A percentile compares a stretch with the other conserved stretches of the same genome.
These are phyloP conservation scores for Euleptes europaea DNA, from an alignment of 2,113 vertebrate species.

Conservation along the genomic window DNA sequence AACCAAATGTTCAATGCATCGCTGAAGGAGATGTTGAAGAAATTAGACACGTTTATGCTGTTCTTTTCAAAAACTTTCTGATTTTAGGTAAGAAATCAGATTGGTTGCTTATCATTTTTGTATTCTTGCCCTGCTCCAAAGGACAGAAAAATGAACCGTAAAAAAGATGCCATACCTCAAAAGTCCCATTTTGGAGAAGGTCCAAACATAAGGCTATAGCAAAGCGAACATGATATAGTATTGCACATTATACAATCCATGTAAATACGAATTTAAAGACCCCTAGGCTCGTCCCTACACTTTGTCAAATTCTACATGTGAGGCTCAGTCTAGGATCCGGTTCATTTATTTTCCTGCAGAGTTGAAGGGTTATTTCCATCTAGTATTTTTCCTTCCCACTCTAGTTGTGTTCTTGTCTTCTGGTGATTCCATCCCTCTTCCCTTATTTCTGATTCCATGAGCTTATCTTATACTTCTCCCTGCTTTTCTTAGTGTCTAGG, in stretches of 20 bases:
- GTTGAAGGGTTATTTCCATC: not conserved
- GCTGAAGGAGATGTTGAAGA: conserved; percentile 23
- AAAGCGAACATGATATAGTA: not conserved
- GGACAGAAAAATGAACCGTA: not conserved
- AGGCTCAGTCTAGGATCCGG: not conserved
- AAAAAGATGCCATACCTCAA: not conserved
- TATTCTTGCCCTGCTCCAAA: not conserved
- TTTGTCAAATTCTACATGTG: not conserved
- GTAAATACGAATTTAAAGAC: not conserved
- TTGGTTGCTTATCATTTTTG: not conserved
- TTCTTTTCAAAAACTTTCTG: not conserved
- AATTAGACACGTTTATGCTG: not conserved
- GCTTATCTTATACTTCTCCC: not conserved
- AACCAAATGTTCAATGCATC: not conserved
- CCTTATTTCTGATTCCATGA: not conserved
- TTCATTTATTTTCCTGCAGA: not conserved
- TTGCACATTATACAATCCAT: not conserved
- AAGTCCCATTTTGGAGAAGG: not conserved
- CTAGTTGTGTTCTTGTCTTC: not conserved
- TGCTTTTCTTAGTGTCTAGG: not conserved
- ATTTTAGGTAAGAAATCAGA: not conserved
- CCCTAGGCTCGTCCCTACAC: not conserved
- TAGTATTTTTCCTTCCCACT: too few relatives aligned
- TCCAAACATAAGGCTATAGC: not conserved
- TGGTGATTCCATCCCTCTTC: not conserved